phyloP scores from a whole-genome alignment of 2,888 invertebrate genomes.

The Hypena proboscidalis region DNA sequence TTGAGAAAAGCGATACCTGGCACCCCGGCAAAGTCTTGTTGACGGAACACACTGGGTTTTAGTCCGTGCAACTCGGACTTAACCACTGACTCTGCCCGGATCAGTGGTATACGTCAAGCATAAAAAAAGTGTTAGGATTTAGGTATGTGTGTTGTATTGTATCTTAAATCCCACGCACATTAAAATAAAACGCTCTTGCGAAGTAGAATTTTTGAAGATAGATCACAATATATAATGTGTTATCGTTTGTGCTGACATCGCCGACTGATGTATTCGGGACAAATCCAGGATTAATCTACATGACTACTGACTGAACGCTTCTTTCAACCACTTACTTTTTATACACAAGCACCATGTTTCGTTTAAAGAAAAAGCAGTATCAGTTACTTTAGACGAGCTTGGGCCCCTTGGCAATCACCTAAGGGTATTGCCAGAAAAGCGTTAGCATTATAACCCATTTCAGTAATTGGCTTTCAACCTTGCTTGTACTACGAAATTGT shows the following conservation, averaged over 20 bases:
- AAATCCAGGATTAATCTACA: background rate
- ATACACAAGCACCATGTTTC: background rate
- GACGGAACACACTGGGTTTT: too few relatives aligned
- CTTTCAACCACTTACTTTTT: background rate
- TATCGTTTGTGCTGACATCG: background rate
- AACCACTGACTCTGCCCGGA: too few relatives aligned
- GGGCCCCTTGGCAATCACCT: background rate
- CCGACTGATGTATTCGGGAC: background rate
- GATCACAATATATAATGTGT: background rate
- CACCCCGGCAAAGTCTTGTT: too few relatives aligned
- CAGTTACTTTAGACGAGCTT: background rate
- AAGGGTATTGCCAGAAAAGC: background rate
- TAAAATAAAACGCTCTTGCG: too few relatives aligned
- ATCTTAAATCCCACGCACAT: too few relatives aligned
- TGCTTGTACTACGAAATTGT: background rate
- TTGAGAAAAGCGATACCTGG: too few relatives aligned
- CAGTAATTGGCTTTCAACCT: constrained; percentile 1
- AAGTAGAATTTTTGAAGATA: constrained; percentile 1
- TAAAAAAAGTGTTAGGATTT: too few relatives aligned
- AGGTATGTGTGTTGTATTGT: too few relatives aligned
- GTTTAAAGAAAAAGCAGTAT: background rate
- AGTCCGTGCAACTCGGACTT: too few relatives aligned
- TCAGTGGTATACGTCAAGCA: too few relatives aligned
- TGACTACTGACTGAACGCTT: background rate
- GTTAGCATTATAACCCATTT: background rate